Conservation (phyloP, 30 jellyfish, hydroid and myxozoan species). For the Turritopsis dohrnii region DNA sequence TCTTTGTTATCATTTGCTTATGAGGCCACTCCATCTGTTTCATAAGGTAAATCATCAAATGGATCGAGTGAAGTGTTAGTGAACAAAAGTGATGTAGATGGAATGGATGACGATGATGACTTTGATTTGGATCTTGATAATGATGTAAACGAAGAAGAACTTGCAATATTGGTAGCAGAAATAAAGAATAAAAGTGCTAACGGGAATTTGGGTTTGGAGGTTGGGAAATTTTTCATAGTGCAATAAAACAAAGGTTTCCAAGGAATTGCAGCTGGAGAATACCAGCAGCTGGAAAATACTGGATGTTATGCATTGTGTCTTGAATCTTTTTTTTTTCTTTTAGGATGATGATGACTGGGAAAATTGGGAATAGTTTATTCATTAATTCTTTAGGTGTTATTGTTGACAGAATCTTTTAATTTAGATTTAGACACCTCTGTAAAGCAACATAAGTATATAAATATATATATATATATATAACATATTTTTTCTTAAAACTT, state of each 20-base stretch:
- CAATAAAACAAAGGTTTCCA: too few relatives aligned
- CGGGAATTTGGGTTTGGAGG: constrained; percentile 40
- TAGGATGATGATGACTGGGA: constrained; percentile 95
- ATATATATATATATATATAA: too few relatives aligned
- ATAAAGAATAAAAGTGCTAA: constrained; percentile 45
- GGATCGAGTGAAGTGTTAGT: constrained; percentile 55
- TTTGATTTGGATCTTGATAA: constrained; percentile 56
- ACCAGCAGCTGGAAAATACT: neutral
- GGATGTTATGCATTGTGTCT: neutral
- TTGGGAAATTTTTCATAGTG: too few relatives aligned
- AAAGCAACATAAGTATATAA: too few relatives aligned
- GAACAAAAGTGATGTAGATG: constrained; percentile 52
- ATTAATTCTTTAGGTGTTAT: neutral
- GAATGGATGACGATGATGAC: constrained; percentile 52
- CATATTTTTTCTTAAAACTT: neutral
- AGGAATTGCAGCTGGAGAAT: neutral
- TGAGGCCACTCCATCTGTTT: too few relatives aligned
- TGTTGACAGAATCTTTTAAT: neutral
- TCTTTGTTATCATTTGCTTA: too few relatives aligned
- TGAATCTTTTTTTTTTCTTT: neutral
- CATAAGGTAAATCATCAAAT: constrained; percentile 4
- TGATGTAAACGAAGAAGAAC: constrained; percentile 76
- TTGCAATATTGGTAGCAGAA: constrained; percentile 51
- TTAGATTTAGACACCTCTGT: neutral
- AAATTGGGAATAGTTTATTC: constrained; percentile 67